A percentile compares a stretch with the other conserved stretches of the same genome.
These are phyloP conservation scores for Limenitis camilla DNA, from an alignment of 2,888 invertebrate species.

Conservation along the genomic window DNA sequence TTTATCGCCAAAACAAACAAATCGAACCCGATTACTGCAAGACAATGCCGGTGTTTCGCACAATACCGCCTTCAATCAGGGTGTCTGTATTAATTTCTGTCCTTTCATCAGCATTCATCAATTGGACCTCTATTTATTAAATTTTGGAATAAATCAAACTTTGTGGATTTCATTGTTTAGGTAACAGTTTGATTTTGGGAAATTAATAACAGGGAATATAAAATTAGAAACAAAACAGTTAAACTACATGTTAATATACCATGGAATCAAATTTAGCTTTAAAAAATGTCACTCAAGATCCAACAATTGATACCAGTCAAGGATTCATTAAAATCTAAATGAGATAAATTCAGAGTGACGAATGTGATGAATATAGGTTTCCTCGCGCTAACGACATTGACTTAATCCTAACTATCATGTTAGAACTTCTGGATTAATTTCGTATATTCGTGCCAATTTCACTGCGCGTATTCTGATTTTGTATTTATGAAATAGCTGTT, in stretches of 20 bases:
- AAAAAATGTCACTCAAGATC: too few species aligned
- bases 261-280: too few species aligned
- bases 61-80: conserved; percentile 30
- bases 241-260: too few species aligned
- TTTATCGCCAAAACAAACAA: conserved; percentile 22
- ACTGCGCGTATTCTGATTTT: not conserved
- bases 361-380: conserved; percentile 3
- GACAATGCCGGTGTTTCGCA: conserved; percentile 27
- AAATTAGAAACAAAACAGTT: too few species aligned
- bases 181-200: conserved; percentile 8
- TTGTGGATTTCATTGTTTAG: conserved; percentile 22
- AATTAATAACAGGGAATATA: too few species aligned
- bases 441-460: not conserved
- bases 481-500: too few species aligned
- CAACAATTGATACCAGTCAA: not conserved
- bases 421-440: not conserved
- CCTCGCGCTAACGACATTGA: not conserved
- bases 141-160: conserved; percentile 28
- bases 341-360: not conserved
- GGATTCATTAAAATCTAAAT: not conserved
- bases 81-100: conserved; percentile 33
- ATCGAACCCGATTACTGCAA: conserved; percentile 27
- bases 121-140: conserved; percentile 29
- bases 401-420: not conserved
- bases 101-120: conserved; percentile 35